Percentiles rank a stretch among this genome's conserved stretches.
phyloP scores from a whole-genome alignment of 1,140 invertebrate genomes.

The Protaetia brevitarsis region DNA sequence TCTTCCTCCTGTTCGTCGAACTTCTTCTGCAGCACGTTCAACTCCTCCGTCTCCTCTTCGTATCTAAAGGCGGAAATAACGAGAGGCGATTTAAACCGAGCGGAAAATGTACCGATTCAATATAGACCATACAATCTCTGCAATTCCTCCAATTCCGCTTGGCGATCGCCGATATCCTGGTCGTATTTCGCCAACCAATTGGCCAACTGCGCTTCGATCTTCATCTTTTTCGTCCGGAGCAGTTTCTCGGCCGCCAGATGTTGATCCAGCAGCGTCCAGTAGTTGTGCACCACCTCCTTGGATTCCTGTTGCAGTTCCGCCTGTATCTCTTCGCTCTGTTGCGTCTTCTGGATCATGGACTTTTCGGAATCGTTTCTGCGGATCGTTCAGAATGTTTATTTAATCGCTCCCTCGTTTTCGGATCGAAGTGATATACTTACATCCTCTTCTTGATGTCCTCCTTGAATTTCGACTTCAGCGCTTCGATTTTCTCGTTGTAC shows the following conservation, averaged over 20 bases:
- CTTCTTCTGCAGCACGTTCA: conserved; percentile 36
- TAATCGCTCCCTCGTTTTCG: not conserved
- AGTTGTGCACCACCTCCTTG: conserved; percentile 29
- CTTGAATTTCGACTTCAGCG: conserved; percentile 33
- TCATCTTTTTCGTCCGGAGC: conserved; percentile 36
- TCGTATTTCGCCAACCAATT: conserved; percentile 44
- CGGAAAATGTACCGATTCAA: not conserved
- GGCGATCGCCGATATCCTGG: conserved; percentile 41
- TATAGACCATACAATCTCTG: conserved; percentile 31
- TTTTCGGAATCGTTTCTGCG: conserved; percentile 35
- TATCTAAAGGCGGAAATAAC: conserved; percentile 20
- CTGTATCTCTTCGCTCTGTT: conserved; percentile 35
- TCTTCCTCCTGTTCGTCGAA: conserved; percentile 40
- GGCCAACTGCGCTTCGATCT: conserved; percentile 40
- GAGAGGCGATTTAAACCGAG: not conserved
- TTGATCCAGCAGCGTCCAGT: conserved; percentile 31
- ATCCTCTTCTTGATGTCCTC: conserved; percentile 35
- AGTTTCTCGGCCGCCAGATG: conserved; percentile 37
- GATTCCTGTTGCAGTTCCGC: conserved; percentile 33
- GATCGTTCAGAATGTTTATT: not conserved
- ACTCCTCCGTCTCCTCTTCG: conserved; percentile 35
- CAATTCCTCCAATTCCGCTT: conserved; percentile 38
- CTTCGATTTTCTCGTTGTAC: conserved; percentile 35
- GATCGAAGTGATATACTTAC: conserved; percentile 26
- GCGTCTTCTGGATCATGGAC: conserved; percentile 37